Base-by-base conservation (phyloP, 2,888 invertebrate genomes). In the Mesorhabditis spiculigera region DNA sequence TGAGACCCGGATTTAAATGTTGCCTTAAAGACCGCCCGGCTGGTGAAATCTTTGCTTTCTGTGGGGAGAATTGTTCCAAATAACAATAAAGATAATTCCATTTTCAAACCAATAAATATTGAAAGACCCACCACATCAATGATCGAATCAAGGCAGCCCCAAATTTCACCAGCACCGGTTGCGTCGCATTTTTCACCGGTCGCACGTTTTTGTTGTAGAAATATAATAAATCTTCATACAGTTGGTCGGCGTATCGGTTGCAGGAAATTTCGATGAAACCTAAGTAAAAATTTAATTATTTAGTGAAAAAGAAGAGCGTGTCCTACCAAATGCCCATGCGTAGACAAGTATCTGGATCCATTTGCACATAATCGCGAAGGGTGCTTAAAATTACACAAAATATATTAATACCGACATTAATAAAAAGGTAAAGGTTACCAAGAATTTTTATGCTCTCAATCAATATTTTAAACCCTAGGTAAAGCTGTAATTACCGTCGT, bases 201-300 rank as follows among this genome's bases (percentile, higher is more conserved):
- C 80, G 71, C 5, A 80, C 80, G 65, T 81, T 77, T 72, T 84
- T 86, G 70, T 86, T 83, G 76, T 86, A 86, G 73, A 79, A 84
- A 68, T 86, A 86, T 65, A 86, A 77, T 13, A 86, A 75, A 74
- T 86, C 86, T 75, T 86, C 85, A 70, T 85, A 86, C 44, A 86
- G 75, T 70, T 86, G 86, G 63, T 77, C 75, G 6, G 81, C 81
- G 63, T 76, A 79, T n/a, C 73, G 66, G 63, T 73, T 81, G 5
- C 62, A 65, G 4, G 45, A 5, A 8, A 45, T 45, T 42, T 68
- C 62, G 44, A 70, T 71, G 42, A 41, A 64, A 5, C 5, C 6
- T n/a, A 45, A 10, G 5, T 44, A 43, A 43, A 43, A 16, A 65
- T 63, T 68, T 44, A 66, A 45, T 50, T 10, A 50, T 13, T 13